Evolutionary conservation across 2,113 vertebrate species (phyloP).

Genomic region (Pontoporia blainvillei): DNA sequence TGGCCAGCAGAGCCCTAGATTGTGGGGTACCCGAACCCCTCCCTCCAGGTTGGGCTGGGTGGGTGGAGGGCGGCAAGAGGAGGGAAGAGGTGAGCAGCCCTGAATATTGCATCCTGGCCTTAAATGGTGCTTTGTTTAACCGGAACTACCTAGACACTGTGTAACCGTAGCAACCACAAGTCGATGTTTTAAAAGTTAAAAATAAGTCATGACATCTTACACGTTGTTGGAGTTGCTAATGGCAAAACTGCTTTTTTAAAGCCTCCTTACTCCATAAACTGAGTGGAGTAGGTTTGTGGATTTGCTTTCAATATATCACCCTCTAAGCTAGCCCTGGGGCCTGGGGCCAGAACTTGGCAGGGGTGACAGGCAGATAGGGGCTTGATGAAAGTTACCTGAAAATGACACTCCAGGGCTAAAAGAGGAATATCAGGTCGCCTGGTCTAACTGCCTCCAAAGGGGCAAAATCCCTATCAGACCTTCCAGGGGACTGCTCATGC

Average conservation of each 20-base stretch:
- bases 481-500: neutral
- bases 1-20: neutral
- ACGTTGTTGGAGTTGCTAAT: constrained; percentile 62
- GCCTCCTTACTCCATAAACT: constrained; percentile 1
- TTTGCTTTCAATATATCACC: neutral
- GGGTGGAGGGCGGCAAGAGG: neutral
- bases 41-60: neutral
- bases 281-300: neutral
- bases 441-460: neutral
- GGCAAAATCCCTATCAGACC: neutral
- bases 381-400: neutral
- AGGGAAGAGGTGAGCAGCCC: constrained; percentile 40
- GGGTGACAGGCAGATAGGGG: neutral
- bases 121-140: constrained; percentile 72
- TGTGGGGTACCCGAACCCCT: neutral
- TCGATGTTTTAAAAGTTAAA: constrained; percentile 77
- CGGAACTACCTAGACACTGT: constrained; percentile 64
- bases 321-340: neutral
- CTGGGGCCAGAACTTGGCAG: neutral
- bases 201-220: constrained; percentile 77
- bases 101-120: constrained; percentile 42
- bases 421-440: neutral
- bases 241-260: constrained; percentile 59
- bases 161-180: constrained; percentile 74
- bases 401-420: neutral